phyloP scores from a whole-genome alignment of 1,140 invertebrate species.

The Leptinotarsa defecta region DNA sequence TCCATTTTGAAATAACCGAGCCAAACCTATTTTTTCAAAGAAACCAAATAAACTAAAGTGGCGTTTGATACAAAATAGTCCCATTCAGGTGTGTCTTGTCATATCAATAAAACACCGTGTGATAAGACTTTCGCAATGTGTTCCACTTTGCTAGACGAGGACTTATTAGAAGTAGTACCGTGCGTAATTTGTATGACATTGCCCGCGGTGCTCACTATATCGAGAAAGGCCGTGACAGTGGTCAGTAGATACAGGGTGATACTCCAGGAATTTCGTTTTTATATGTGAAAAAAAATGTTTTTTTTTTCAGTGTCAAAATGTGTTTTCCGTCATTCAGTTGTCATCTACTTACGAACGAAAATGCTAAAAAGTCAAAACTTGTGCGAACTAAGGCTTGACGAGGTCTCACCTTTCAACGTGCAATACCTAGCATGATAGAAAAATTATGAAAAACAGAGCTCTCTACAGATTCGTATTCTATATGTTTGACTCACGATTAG shows the following conservation, averaged over 20 bases:
- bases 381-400: no score
- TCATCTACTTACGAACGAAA: no score
- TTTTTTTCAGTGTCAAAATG: no score
- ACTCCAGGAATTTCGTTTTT: no score
- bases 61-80: not conserved
- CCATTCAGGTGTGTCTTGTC: not conserved
- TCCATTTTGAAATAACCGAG: not conserved
- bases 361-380: no score
- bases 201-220: slow-evolving; percentile 35
- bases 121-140: slow-evolving; percentile 34
- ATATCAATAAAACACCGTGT: not conserved
- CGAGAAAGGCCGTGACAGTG: slow-evolving; percentile 30
- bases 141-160: slow-evolving; percentile 35
- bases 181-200: slow-evolving; percentile 37
- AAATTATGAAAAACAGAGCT: no score
- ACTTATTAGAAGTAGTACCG: slow-evolving; percentile 18
- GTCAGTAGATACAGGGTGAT: slow-evolving; percentile 6
- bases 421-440: no score
- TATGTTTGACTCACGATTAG: no score
- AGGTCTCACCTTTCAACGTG: no score
- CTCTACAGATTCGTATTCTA: no score
- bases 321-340: no score
- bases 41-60: not conserved
- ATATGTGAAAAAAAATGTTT: no score
- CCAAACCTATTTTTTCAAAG: not conserved